Evolutionary conservation across 2,888 invertebrate species (phyloP), one percentile per base, ranked within the genome.

Genomic region (Melanostoma scalare): DNA sequence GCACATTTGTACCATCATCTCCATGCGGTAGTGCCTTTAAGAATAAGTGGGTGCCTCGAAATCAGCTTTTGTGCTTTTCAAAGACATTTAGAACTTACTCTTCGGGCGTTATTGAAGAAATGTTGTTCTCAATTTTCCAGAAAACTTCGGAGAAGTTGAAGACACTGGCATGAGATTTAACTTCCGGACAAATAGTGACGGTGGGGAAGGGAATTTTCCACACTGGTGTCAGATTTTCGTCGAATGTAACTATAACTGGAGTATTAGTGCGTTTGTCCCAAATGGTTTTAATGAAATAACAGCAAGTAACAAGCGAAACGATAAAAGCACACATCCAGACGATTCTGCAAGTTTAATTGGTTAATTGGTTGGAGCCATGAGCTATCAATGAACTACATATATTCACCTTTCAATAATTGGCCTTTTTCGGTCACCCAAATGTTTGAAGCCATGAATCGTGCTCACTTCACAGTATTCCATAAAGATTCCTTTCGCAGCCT

Each of bases 231-330:
- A 94, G 93, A 55, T 93, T 93, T 88, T 94, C 93, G 3, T 94
- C 94, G 87, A 94, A 94, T 86, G 93, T 94, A 8, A 94, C 94
- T 71, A 94, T 93, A 1, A 94, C 94, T 0, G 94, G 94, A 80
- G 92, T 93, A 76, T 92, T 92, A 67, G 93, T 92, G 94, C 94
- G 94, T 89, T 94, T 94, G 74, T 92, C 91, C 92, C 93, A 94
- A 3, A 93, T 92, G 88, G 93, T 92, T 53, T 91, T 89, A 67
- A 94, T 94, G 3, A 93, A 89, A 44, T 90, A 90, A 35, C 92
- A 88, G 86, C 93, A 94, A 31, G 93, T 90, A 9, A 93, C 90
- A 6, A 94, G 92, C 42, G 93, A 93, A 74, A 93, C 91, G 3
- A 90, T 89, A 77, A 92, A 92, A 88, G 93, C 91, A 52, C 93